Base-by-base conservation (phyloP, 64 coral and sea anemone species). In the Porites australiensis region DNA sequence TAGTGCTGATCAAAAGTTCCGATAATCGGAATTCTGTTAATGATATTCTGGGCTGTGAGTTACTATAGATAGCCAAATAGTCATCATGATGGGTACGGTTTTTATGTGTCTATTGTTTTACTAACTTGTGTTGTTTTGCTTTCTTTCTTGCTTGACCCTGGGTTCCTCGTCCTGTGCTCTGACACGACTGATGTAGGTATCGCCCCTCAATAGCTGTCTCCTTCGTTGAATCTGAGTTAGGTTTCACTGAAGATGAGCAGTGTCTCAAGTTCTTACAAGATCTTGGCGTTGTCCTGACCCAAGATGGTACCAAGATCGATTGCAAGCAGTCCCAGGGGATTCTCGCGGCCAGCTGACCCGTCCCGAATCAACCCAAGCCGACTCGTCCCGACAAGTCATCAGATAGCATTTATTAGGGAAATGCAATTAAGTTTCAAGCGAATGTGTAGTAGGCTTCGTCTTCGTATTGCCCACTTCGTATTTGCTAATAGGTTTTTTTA, bases 161-260 rank as follows among this genome's bases (percentile, higher is more conserved):
- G 19, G 45, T 65, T 46, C 79, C 79, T 84, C 8, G 7, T 84
- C 15, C 45, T 84, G 43, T 82, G 58, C 48, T 15, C 16, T 84
- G 45, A 51, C 13, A 50, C 62, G 79, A 58, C 79, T 82, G 79
- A 58, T 50, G 73, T 87, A 93, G 91, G 57, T 93, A 93, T 74
- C 91, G 91, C 27, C 91, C 91, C 69, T 54, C 91, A 54, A 53
- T 93, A 85, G 71, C 91, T 45, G 74, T 87, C 75, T 79, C 91
- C 91, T 93, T 93, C 83, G 79, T 93, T 87, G 82, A 93, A 93
- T 93, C 82, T 59, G 91, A 93, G 83, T 85, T 93, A 93, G 91
- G 91, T 93, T 93, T 93, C 79, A 86, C 60, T 79, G 91, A 93
- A 23, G 82, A 87, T 22, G 91, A 71, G 51, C 71, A 93, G 83